Evolutionary conservation across 2,113 vertebrate genomes (phyloP).

Genomic region (Siniperca knerii): DNA sequence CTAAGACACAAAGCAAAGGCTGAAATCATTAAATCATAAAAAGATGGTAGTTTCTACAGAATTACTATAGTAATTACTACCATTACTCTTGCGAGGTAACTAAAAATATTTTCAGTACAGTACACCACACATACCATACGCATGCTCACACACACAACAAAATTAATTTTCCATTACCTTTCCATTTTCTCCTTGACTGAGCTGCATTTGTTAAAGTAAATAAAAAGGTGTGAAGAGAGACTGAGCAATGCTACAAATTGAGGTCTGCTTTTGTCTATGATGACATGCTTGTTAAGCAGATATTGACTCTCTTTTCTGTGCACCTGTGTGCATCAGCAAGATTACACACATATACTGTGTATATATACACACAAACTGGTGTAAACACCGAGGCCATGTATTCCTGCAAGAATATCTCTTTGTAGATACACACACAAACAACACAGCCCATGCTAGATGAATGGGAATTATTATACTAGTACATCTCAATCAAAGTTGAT

Average conservation of each 20-base stretch:
- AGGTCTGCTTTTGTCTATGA: slow-evolving; percentile 21
- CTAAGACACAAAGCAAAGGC: background rate
- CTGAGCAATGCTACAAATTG: slow-evolving; percentile 28
- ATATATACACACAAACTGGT: background rate
- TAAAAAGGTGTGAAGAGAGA: slow-evolving; percentile 35
- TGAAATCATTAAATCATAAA: background rate
- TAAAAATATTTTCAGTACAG: background rate
- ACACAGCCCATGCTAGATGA: background rate
- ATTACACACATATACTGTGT: background rate
- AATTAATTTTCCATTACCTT: slow-evolving; percentile 58
- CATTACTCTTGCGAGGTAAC: background rate
- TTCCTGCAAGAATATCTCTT: background rate
- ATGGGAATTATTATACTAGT: background rate
- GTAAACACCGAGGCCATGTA: background rate
- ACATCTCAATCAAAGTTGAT: background rate
- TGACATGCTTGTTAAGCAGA: slow-evolving; percentile 45
- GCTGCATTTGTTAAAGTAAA: slow-evolving; percentile 50
- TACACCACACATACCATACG: slow-evolving; percentile 12
- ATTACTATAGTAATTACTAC: background rate
- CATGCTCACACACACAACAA: slow-evolving; percentile 8
- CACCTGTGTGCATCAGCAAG: slow-evolving; percentile 22
- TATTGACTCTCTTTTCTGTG: slow-evolving; percentile 27
- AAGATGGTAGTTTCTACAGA: background rate
- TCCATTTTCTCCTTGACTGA: slow-evolving; percentile 62
- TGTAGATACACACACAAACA: background rate